Evolutionary conservation across 2,888 invertebrate species (phyloP).

Genomic region (Idaea dimidiata): DNA sequence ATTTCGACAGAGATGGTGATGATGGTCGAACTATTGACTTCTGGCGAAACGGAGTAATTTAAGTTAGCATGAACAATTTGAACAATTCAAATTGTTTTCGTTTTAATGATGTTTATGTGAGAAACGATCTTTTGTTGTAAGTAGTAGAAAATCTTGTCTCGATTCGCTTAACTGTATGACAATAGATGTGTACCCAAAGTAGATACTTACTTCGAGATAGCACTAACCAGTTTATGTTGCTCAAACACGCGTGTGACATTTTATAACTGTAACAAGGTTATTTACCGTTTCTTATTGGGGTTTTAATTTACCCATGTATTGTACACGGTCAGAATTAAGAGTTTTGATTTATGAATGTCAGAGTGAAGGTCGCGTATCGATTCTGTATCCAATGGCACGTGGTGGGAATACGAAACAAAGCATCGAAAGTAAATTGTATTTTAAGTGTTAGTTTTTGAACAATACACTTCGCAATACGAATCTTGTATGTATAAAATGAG

Average conservation of each 20-base stretch:
- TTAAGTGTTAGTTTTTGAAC: conserved; percentile 5
- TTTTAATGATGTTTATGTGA: neutral
- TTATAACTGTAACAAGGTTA: conserved; percentile 76
- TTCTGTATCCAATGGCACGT: conserved; percentile 38
- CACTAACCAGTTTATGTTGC: conserved; percentile 56
- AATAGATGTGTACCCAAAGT: neutral
- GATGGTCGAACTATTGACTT: conserved; percentile 1
- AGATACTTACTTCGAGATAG: conserved; percentile 28
- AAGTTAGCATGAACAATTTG: neutral
- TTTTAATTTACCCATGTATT: conserved; percentile 46
- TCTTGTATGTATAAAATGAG: neutral
- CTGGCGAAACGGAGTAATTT: neutral
- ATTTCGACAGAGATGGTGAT: neutral
- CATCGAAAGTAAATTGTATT: conserved; percentile 11
- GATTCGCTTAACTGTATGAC: conserved; percentile 1
- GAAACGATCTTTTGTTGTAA: neutral
- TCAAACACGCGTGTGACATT: conserved; percentile 72
- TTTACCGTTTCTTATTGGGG: conserved; percentile 62
- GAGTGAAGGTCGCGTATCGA: conserved; percentile 53
- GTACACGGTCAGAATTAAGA: conserved; percentile 51
- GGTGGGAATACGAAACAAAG: conserved; percentile 32
- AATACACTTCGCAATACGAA: neutral
- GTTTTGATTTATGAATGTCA: conserved; percentile 57
- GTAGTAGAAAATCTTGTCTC: neutral
- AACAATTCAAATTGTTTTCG: conserved; percentile 1